Evolutionary conservation across 2,113 vertebrate genomes (phyloP).

Genomic region (Callithrix jacchus): DNA sequence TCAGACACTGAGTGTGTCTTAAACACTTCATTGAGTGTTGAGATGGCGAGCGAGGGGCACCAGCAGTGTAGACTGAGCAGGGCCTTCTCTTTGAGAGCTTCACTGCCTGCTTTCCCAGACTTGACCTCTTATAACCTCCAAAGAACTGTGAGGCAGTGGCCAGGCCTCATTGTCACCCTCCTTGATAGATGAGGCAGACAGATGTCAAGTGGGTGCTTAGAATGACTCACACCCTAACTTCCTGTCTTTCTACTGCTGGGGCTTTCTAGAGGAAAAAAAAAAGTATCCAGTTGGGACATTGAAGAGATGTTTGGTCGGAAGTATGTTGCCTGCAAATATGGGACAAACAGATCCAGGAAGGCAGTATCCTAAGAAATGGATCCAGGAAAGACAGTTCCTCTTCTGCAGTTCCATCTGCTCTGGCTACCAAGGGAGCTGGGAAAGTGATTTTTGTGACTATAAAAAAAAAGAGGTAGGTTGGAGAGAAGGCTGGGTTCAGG

Average conservation of each 20-base stretch:
- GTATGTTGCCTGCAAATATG: not conserved
- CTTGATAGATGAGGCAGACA: not conserved
- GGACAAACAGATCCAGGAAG: not conserved
- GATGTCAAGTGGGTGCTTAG: not conserved
- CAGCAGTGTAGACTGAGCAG: not conserved
- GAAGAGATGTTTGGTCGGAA: not conserved
- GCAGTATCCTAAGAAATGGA: not conserved
- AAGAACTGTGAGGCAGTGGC: not conserved
- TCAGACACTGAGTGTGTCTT: not conserved
- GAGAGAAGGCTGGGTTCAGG: not conserved
- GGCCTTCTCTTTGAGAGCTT: not conserved
- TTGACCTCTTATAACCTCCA: not conserved
- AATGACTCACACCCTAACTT: not conserved
- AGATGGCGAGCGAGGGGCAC: not conserved
- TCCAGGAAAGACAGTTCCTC: not conserved
- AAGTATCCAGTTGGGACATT: not conserved
- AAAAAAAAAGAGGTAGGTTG: not conserved
- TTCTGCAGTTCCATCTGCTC: not conserved
- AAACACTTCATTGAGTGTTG: not conserved
- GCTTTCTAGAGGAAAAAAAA: not conserved
- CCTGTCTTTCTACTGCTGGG: not conserved
- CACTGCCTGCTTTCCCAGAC: not conserved
- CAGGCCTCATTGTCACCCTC: not conserved
- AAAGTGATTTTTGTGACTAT: conserved; percentile 11
- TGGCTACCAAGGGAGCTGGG: not conserved